Base-by-base conservation (phyloP, 2,888 invertebrate species). In the Neria commutata region DNA sequence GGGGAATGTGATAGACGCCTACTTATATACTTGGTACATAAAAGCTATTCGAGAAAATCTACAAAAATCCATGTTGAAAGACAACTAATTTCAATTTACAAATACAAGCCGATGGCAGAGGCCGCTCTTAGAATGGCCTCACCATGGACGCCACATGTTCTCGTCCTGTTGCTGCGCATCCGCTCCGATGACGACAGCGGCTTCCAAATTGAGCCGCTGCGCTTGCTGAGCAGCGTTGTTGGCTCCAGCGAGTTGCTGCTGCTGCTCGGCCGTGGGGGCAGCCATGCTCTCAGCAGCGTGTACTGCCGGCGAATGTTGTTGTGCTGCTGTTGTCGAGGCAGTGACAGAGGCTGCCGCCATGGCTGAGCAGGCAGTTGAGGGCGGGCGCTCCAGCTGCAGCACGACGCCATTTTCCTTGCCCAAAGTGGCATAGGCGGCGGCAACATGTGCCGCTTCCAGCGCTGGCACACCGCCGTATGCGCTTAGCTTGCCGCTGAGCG, bases 141-240 rank as follows among this genome's bases (percentile, higher is more conserved):
- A 85, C 85, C 85, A 85, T 52, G 85, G 85, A 60, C 85, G 78
- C 85, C 85, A 85, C 85, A 85, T 83, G 69, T 75, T 84, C 66
- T 83, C 83, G 64, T 83, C 81, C 60, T 76, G 72, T 42, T 81
- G 72, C 19, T 54, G 63, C 46, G 55, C 53, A 23, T 37, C 25
- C 64, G 59, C 21, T n/a, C n/a, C n/a, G 54, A 64, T 25, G 67
- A 66, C 61, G 59, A 59, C 49, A 56, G 60, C 53, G 66, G 58
- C 54, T 57, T 58, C 56, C 59, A 56, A 59, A 60, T 60, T n/a
- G 59, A 51, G 40, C 61, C 58, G 56, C 64, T 54, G 62, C 59
- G 1, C 74, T 60, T 2, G 72, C 74, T 2, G 72, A 73, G 58
- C 72, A 72, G 1, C 65, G 73, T 54, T 69, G 73, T 11, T 73